Conservation (phyloP, 2,888 invertebrate genomes). For the Lochmaea crataegi region DNA sequence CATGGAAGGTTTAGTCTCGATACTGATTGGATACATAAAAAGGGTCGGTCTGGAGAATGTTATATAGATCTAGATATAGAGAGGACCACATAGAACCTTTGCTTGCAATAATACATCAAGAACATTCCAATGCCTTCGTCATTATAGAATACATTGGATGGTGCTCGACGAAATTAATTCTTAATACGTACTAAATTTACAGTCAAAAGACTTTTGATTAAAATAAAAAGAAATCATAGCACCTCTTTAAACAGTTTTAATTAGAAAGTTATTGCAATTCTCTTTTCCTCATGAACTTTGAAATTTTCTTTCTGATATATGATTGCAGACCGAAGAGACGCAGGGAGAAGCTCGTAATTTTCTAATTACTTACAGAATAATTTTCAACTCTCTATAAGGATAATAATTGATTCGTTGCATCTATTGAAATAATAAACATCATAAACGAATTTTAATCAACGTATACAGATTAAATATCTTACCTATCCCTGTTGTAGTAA, state of each 20-base stretch:
- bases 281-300: background rate
- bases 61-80: too few species aligned
- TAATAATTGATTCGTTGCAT: too few species aligned
- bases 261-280: background rate
- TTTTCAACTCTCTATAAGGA: background rate
- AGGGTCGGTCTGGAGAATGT: too few species aligned
- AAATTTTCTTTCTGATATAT: background rate
- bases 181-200: background rate
- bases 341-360: background rate
- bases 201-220: background rate
- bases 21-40: too few species aligned
- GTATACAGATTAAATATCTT: slow-evolving; percentile 12
- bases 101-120: too few species aligned
- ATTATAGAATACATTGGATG: background rate
- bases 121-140: too few species aligned
- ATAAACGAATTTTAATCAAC: too few species aligned
- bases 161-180: background rate
- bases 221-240: background rate
- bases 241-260: background rate
- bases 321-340: background rate
- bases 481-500: slow-evolving; percentile 46
- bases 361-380: background rate
- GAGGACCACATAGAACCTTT: too few species aligned
- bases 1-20: too few species aligned
- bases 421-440: too few species aligned